phyloP scores from a whole-genome alignment of 2,888 invertebrate genomes.

The Sarcophaga subvicina region DNA sequence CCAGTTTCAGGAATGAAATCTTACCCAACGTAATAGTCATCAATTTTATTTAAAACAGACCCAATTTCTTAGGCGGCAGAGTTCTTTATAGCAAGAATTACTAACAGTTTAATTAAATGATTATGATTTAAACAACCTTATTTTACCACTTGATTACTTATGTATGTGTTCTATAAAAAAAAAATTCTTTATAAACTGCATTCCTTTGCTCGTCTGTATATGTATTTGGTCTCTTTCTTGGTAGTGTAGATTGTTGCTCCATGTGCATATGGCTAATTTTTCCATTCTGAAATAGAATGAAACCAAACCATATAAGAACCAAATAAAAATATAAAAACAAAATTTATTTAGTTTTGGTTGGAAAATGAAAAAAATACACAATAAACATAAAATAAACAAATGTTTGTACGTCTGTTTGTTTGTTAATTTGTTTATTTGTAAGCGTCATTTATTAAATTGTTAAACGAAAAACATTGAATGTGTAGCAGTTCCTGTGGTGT shows the following conservation, averaged over 20 bases:
- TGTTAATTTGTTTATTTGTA: slow-evolving; percentile 37
- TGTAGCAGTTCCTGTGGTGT: slow-evolving; percentile 2
- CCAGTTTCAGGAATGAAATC: too few species aligned
- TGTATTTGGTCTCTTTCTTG: background rate
- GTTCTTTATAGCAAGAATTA: too few species aligned
- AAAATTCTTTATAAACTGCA: background rate
- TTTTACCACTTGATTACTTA: background rate
- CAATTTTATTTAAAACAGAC: too few species aligned
- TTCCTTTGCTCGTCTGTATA: slow-evolving; percentile 28
- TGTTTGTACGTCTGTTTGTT: background rate
- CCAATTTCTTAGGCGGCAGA: too few species aligned
- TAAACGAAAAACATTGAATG: slow-evolving; percentile 2
- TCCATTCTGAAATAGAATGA: slow-evolving; percentile 17
- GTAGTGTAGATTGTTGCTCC: background rate
- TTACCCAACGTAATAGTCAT: too few species aligned
- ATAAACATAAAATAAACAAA: slow-evolving; percentile 1
- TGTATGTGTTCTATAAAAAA: background rate
- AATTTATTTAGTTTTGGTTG: slow-evolving; percentile 29
- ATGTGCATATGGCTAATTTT: slow-evolving; percentile 48
- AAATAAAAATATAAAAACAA: slow-evolving; percentile 15
- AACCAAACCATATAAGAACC: background rate
- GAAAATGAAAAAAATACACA: background rate
- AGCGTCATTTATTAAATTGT: slow-evolving; percentile 38
- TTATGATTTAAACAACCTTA: too few species aligned
- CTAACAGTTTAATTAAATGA: too few species aligned